phyloP scores from a whole-genome alignment of 2,797 vertebrate genomes.

The Hypotaenidia philippensis region DNA sequence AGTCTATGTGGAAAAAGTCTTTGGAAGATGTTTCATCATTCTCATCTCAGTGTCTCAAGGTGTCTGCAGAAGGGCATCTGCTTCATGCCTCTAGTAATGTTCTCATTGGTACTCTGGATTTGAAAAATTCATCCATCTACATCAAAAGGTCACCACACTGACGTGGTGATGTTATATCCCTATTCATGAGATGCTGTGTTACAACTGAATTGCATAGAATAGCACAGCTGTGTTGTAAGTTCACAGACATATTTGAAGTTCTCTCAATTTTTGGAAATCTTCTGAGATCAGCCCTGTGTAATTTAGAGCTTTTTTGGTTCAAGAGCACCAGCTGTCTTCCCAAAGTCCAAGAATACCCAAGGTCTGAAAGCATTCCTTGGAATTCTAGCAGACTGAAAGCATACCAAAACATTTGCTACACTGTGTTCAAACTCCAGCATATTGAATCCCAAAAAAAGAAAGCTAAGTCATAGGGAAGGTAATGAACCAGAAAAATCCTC shows the following conservation, averaged over 20 bases:
- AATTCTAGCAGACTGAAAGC: not conserved
- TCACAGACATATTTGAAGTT: not conserved
- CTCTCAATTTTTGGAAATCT: not conserved
- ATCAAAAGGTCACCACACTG: not conserved
- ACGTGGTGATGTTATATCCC: not conserved
- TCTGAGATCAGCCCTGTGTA: not conserved
- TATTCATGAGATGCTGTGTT: not conserved
- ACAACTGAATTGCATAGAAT: not conserved
- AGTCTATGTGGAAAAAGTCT: not conserved
- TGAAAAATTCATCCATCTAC: not conserved
- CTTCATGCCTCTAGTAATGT: not conserved
- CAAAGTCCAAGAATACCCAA: slow-evolving; percentile 1
- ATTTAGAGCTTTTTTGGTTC: not conserved
- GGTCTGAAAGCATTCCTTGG: slow-evolving; percentile 2
- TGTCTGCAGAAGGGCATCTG: not conserved
- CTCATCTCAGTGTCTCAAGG: not conserved
- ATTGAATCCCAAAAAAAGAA: not conserved
- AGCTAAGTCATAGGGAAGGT: not conserved
- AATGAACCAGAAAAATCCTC: not conserved
- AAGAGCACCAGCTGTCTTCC: not conserved
- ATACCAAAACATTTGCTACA: not conserved
- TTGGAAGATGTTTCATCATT: not conserved
- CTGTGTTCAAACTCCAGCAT: not conserved
- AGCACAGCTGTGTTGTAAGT: not conserved
- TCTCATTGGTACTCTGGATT: not conserved